Conservation (phyloP, 2,888 invertebrate species). For the Melinopterus prodromus region DNA sequence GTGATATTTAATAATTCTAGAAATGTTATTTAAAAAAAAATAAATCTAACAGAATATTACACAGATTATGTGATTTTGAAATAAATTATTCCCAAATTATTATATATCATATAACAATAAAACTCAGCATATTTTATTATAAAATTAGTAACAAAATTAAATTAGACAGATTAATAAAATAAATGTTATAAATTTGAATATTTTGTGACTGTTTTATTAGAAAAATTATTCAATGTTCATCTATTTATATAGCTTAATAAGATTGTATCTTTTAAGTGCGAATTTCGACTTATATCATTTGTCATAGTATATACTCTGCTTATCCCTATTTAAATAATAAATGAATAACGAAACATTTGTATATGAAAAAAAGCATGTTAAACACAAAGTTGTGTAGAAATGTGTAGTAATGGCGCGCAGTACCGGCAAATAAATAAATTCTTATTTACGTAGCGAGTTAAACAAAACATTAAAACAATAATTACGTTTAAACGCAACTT, state of each 20-base stretch:
- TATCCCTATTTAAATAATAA: not conserved
- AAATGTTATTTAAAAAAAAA: too few species aligned
- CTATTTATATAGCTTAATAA: not conserved
- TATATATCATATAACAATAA: too few species aligned
- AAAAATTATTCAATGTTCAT: not conserved
- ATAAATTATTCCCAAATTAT: too few species aligned
- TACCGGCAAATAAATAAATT: not conserved
- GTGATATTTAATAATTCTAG: too few species aligned
- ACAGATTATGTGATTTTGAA: too few species aligned
- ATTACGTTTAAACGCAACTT: not conserved
- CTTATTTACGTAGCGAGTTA: not conserved
- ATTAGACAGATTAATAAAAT: too few species aligned
- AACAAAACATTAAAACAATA: constrained; percentile 4
- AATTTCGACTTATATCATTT: not conserved
- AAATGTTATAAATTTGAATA: too few species aligned
- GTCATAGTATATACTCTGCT: not conserved
- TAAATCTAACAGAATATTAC: too few species aligned
- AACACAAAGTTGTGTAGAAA: not conserved
- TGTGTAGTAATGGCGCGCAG: not conserved
- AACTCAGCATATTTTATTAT: too few species aligned
- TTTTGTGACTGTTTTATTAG: too few species aligned
- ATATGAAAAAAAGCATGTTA: not conserved
- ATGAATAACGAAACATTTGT: not conserved
- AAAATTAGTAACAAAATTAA: too few species aligned
- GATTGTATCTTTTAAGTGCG: too few species aligned